Evolutionary conservation across 2,113 vertebrate genomes (phyloP), one percentile per base, ranked within the genome.

Genomic region (Geococcyx californianus): DNA sequence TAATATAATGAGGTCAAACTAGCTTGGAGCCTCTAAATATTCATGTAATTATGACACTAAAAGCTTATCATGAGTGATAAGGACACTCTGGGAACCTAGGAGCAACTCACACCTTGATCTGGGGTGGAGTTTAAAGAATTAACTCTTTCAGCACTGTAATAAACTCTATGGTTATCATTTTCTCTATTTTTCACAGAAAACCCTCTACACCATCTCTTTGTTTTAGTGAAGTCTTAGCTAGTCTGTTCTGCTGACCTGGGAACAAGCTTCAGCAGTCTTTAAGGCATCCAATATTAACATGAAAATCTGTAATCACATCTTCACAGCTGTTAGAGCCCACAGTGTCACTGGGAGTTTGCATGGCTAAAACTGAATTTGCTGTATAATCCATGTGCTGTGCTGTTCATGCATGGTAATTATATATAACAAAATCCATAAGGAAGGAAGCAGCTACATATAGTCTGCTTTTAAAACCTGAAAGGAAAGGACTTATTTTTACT

Each of bases 281-380:
- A 94, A 91, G 90, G 51, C 75, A 88, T 78, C 63, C 75, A 80
- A 80, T 91, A 93, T 91, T 95, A 95, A 93, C 93, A 90, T 59
- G 68, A 78, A 90, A 96, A 82, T 90, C 94, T 91, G 75, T 94
- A 96, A 95, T 95, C 91, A 80, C 81, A 89, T 93, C 91, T 93
- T 95, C 93, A 69, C 91, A 94, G 96, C 93, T 95, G 81, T 85
- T 85, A 85, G 94, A 95, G 91, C 87, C 94, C 81, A 62, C 62
- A 74, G 79, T 74, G 68, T 91, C 91, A 94, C 85, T 86, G 91
- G 85, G 92, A 95, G 93, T 94, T 95, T 93, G 93, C 90, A 93
- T 74, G 92, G 92, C 85, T 94, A 92, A 94, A 95, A 3, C 63
- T 90, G 90, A 94, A 95, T 94, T 93, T 97, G 87, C 92, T 88